A percentile compares a stretch with the other conserved stretches of the same genome.
phyloP scores from a whole-genome alignment of 2,797 vertebrate species.

The Enteromius fasciolatus region DNA sequence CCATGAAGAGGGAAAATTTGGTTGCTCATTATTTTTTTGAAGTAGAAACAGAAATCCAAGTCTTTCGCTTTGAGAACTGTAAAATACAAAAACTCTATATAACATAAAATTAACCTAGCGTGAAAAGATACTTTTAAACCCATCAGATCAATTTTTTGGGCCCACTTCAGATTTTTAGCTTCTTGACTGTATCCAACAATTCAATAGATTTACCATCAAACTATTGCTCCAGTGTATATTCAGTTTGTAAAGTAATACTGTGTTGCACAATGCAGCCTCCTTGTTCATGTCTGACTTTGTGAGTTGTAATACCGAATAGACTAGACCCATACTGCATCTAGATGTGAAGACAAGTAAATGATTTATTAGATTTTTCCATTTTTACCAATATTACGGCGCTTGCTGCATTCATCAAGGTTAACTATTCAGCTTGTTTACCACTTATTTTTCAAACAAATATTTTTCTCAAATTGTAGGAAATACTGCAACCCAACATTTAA shows the following conservation, averaged over 20 bases:
- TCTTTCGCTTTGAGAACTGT: background rate
- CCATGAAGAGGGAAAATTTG: background rate
- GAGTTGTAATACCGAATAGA: background rate
- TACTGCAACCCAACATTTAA: background rate
- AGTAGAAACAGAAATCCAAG: background rate
- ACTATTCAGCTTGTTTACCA: background rate
- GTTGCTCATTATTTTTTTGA: background rate
- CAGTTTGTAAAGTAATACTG: background rate
- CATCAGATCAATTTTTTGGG: background rate
- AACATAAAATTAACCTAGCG: background rate
- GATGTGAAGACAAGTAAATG: background rate
- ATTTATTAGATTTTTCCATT: background rate
- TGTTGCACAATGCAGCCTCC: background rate
- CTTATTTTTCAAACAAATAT: background rate
- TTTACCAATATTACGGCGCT: background rate
- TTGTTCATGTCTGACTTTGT: background rate
- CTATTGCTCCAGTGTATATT: background rate
- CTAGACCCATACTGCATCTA: background rate
- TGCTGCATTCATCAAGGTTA: background rate
- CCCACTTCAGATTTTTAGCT: background rate
- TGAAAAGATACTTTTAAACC: background rate
- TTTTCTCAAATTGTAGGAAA: background rate
- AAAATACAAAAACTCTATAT: background rate
- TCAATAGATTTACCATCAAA: background rate
- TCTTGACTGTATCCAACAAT: background rate